These are phyloP conservation scores for Apis dorsata DNA, from an alignment of 1,140 invertebrate species.

Conservation along the genomic window DNA sequence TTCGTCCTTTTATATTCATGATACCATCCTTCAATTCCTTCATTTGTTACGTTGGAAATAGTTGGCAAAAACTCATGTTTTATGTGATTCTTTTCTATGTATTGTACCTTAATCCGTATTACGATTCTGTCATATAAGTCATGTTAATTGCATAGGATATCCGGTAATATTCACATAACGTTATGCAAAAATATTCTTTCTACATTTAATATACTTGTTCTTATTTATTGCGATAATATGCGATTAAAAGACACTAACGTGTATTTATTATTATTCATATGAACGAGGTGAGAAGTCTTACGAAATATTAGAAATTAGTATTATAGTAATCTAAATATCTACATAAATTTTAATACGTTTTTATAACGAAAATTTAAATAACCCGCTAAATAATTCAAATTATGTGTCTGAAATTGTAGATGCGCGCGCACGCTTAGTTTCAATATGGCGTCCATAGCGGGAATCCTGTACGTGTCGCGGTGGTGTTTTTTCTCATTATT, in stretches of 20 bases:
- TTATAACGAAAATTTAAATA: not conserved
- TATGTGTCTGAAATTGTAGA: rapidly evolving
- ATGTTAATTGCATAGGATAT: not conserved
- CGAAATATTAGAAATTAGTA: not conserved
- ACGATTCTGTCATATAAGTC: not conserved
- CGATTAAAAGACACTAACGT: not conserved
- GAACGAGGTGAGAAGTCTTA: not conserved
- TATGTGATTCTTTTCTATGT: not conserved
- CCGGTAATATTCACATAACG: not conserved
- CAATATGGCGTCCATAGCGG: slow-evolving; percentile 36
- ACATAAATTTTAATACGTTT: not conserved
- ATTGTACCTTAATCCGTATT: not conserved
- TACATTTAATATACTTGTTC: not conserved
- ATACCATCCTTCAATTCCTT: not conserved
- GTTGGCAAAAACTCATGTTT: not conserved
- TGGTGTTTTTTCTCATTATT: not conserved
- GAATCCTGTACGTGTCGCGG: not conserved
- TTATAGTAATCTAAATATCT: not conserved
- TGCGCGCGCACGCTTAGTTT: not conserved
- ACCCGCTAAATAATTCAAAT: slow-evolving; percentile 10
- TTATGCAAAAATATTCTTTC: not conserved
- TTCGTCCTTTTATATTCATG: not conserved
- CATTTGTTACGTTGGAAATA: not conserved
- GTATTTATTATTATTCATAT: not conserved
- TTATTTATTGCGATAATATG: slow-evolving; percentile 4